Evolutionary conservation across 2,888 invertebrate genomes (phyloP), one percentile per base, ranked within the genome.

Genomic region (Halictus quadricinctus): DNA sequence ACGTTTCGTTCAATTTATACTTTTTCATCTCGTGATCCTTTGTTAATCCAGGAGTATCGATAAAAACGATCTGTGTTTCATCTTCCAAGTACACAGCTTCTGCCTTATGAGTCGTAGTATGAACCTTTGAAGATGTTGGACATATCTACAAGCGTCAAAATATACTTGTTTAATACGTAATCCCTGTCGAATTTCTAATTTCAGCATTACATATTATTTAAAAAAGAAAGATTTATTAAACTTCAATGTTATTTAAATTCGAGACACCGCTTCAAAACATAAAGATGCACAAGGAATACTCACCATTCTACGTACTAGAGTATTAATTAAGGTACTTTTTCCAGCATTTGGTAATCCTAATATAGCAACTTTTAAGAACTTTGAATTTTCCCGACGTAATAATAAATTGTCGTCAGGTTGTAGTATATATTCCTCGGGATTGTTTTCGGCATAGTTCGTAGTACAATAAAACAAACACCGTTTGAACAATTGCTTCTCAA

Each of bases 321-420:
- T 96, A 95, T 99, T 99, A 50, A 99, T 97, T 50, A 99, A 95
- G 0, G 99, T 99, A 93, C 99, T 99, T 95, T 99, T 99, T 48
- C 99, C 99, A 76, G 97, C 97, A 96, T 99, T 99, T 6, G 99
- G 99, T 21, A 97, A 96, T 4, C 99, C 99, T 88, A 99, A 96
- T 41, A 99, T 97, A 12, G 99, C 98, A 43, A 93, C 89, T 76
- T 87, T 92, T 21, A 93, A 82, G 69, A 85, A 88, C 75, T 88
- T 91, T 54, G 73, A 74, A 18, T 36, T 58, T 64, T 70, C 29
- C 12, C 8, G 36, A 7, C 7, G 41, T 70, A 75, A 70, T 8
- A 15, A 46, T 21, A 48, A 10, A n/a, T 41, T 54, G 3, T 72
- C 12, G 2, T 80, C 43, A 29, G 41, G 5, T 36, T 69, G 25